phyloP scores from a whole-genome alignment of 2,888 invertebrate species.

The Electrophaes corylata region DNA sequence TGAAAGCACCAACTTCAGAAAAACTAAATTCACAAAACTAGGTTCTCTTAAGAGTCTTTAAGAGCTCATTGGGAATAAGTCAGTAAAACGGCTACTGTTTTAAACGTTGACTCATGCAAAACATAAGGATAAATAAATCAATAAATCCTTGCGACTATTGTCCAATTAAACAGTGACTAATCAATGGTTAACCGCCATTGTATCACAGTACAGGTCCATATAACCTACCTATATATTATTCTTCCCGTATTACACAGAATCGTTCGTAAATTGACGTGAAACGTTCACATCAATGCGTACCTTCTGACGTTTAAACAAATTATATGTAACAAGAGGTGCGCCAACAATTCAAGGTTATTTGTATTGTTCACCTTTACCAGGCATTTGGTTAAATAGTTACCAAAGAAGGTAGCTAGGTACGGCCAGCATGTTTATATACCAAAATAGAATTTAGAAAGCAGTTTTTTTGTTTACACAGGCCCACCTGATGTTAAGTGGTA shows the following conservation, averaged over 20 bases:
- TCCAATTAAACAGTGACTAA: constrained; percentile 26
- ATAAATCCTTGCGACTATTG: constrained; percentile 11
- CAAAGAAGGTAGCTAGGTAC: neutral
- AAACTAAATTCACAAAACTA: neutral
- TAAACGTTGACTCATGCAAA: constrained; percentile 22
- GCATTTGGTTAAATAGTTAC: constrained; percentile 32
- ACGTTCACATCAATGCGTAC: no score
- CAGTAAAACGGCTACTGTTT: neutral
- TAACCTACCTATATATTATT: constrained; percentile 9
- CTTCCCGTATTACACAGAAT: constrained; percentile 4
- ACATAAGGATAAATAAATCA: constrained; percentile 13
- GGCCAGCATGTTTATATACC: no score
- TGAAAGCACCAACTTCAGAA: no score
- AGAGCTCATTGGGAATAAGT: neutral
- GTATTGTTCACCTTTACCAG: constrained; percentile 51
- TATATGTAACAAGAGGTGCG: constrained; percentile 48
- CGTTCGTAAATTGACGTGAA: neutral
- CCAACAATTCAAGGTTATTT: constrained; percentile 58
- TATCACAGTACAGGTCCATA: constrained; percentile 1
- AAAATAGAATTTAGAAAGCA: no score
- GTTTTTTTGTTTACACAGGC: no score
- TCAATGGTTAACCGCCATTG: constrained; percentile 14
- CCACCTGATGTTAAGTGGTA: no score
- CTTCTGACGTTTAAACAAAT: constrained; percentile 6
- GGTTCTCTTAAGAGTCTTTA: neutral